Percentiles rank a stretch among this genome's conserved stretches.
Evolutionary conservation across 2,888 invertebrate species (phyloP).

Genomic region (Caenorhabditis sp.): DNA sequence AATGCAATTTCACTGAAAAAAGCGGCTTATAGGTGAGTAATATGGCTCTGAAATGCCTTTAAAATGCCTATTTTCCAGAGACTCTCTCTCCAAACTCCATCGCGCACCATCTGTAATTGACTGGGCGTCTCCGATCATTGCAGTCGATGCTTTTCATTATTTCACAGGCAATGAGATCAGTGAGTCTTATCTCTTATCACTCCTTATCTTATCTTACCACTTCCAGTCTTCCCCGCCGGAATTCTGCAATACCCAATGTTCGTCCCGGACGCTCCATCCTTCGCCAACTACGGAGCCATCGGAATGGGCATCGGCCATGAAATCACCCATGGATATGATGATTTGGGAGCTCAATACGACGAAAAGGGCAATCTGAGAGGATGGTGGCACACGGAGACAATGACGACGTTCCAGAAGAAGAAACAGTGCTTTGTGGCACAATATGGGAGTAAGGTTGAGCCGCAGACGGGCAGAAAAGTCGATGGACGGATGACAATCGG

Average conservation of each 20-base stretch:
- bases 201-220: background rate
- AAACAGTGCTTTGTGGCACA: constrained; percentile 79
- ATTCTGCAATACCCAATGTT: constrained; percentile 80
- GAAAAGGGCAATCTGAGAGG: constrained; percentile 74
- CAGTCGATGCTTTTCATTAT: constrained; percentile 77
- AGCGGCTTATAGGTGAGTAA: constrained; percentile 68
- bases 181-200: constrained; percentile 26
- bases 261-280: constrained; percentile 73
- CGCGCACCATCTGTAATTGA: constrained; percentile 54
- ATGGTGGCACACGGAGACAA: constrained; percentile 78
- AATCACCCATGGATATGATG: constrained; percentile 81
- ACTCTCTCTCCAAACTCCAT: constrained; percentile 62
- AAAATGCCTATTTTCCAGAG: too few relatives aligned
- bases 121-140: constrained; percentile 75
- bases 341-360: constrained; percentile 79
- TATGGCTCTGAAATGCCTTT: too few relatives aligned
- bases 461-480: constrained; percentile 71
- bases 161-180: constrained; percentile 77
- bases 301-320: constrained; percentile 81
- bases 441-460: constrained; percentile 74
- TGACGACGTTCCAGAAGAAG: constrained; percentile 75
- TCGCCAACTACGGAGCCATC: constrained; percentile 77
- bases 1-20: constrained; percentile 74
- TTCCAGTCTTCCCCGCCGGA: constrained; percentile 79
- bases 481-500: constrained; percentile 78